These are phyloP conservation scores for Eurystomus gularis DNA, from an alignment of 2,113 vertebrate species.

Conservation along the genomic window DNA sequence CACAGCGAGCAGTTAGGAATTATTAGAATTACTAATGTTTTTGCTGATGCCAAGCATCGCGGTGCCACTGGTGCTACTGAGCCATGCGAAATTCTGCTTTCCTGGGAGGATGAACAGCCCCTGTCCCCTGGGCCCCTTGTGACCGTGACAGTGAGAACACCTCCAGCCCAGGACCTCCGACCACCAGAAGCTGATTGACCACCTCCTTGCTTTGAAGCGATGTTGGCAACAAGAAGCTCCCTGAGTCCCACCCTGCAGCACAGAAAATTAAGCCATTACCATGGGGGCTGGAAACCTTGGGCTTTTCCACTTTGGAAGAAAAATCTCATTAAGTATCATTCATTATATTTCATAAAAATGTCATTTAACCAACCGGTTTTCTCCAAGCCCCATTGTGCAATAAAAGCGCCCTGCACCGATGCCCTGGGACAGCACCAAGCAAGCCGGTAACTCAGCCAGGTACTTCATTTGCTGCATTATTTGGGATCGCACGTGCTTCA, in stretches of 20 bases:
- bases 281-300: background rate
- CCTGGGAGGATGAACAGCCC: background rate
- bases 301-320: background rate
- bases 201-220: background rate
- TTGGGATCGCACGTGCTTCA: fast-evolving
- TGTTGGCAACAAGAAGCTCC: background rate
- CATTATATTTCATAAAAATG: background rate
- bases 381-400: background rate
- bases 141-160: background rate
- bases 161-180: background rate
- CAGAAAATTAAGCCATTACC: background rate
- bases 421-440: background rate
- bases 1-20: background rate
- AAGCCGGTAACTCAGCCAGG: background rate
- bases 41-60: background rate
- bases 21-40: background rate
- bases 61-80: fast-evolving
- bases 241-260: fast-evolving
- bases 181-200: background rate
- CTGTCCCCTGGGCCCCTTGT: background rate
- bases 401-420: background rate
- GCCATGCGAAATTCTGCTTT: fast-evolving
- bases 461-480: fast-evolving
- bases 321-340: background rate
- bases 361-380: background rate